Percentiles rank a stretch among this genome's conserved stretches.
Evolutionary conservation across 2,888 invertebrate genomes (phyloP).

Genomic region (Mesorhabditis spiculigera): DNA sequence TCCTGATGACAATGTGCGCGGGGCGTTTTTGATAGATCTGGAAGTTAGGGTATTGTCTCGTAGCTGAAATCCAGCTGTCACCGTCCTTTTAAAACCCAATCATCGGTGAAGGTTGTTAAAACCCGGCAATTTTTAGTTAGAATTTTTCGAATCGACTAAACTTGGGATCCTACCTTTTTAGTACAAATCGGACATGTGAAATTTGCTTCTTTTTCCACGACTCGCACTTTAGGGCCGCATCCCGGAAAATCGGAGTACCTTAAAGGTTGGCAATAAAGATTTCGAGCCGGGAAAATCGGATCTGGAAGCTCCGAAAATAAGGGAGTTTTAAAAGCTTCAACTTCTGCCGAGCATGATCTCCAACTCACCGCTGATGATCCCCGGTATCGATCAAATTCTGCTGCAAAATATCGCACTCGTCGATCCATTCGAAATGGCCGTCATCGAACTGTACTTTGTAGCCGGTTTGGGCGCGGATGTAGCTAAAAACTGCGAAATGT

Average conservation of each 20-base stretch:
- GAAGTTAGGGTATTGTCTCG: background rate
- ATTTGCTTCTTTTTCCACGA: background rate
- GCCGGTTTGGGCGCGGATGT: conserved; percentile 2
- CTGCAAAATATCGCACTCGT: conserved; percentile 3
- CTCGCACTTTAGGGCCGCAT: background rate
- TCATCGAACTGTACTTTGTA: conserved; percentile 14
- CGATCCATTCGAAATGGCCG: conserved; percentile 14
- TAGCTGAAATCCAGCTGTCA: too few relatives aligned
- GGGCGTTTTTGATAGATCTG: conserved; percentile 45
- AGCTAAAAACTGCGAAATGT: background rate
- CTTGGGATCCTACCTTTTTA: background rate
- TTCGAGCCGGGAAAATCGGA: background rate
- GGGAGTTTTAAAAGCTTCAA: too few relatives aligned
- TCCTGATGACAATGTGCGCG: conserved; percentile 46
- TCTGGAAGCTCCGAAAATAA: background rate
- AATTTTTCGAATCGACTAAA: background rate
- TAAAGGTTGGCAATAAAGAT: background rate
- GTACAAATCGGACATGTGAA: background rate
- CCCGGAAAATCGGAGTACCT: too few relatives aligned
- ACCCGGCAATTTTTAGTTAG: background rate
- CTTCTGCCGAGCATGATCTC: background rate
- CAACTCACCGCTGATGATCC: background rate
- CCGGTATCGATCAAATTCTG: background rate
- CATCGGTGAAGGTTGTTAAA: too few relatives aligned
- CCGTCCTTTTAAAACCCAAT: too few relatives aligned